Evolutionary conservation across 2,113 vertebrate genomes (phyloP).

Genomic region (Nothobranchius furzeri): DNA sequence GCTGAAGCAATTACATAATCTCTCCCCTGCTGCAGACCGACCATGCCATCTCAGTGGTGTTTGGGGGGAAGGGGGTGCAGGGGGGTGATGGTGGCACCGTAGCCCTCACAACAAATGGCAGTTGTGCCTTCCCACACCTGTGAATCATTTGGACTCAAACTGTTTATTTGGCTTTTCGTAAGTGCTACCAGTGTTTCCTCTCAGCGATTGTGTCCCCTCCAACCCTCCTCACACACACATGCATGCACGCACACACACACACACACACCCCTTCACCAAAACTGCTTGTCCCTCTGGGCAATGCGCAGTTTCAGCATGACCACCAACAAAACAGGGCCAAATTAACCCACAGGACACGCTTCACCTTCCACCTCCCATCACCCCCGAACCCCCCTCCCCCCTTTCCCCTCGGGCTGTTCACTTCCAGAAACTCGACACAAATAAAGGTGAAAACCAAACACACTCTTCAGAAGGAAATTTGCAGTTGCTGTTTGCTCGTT

Average conservation of each 20-base stretch:
- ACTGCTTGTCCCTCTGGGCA: conserved; percentile 56
- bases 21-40: conserved; percentile 57
- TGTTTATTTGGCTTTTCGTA: conserved; percentile 83
- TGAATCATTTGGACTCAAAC: conserved; percentile 81
- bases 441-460: conserved; percentile 59
- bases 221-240: neutral
- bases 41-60: conserved; percentile 46
- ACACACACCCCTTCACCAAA: neutral
- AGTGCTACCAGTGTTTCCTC: conserved; percentile 83
- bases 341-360: conserved; percentile 66
- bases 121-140: conserved; percentile 78
- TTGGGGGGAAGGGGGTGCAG: neutral
- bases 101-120: conserved; percentile 71
- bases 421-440: conserved; percentile 61
- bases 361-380: conserved; percentile 34
- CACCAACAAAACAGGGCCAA: conserved; percentile 63
- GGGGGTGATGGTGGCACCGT: conserved; percentile 48
- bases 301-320: conserved; percentile 55
- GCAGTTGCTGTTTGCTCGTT: conserved; percentile 23
- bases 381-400: neutral
- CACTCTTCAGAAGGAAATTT: conserved; percentile 43
- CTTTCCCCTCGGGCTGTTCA: conserved; percentile 53
- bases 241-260: neutral
- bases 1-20: conserved; percentile 80
- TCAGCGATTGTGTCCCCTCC: conserved; percentile 67